Base-by-base conservation (phyloP, 2,888 invertebrate genomes). In the Merodon equestris region DNA sequence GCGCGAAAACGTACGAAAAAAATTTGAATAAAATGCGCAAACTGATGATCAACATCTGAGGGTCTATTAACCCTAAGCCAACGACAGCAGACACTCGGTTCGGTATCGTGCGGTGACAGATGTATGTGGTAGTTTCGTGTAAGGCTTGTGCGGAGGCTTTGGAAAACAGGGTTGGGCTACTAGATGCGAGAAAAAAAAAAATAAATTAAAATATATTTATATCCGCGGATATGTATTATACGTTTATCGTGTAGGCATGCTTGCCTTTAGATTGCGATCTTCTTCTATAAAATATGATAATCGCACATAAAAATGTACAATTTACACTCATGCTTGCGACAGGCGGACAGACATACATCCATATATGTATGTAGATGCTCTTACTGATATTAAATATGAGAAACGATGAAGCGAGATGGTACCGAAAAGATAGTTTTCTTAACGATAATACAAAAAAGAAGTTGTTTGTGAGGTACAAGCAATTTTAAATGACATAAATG, bases 211-310 rank as follows among this genome's bases (percentile, higher is more conserved):
- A 66, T 34, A 47, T 45, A 66, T 67, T 27, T 27, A 58, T 53
- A 66, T 50, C 57, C 40, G 42, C 54, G 56, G 42, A 73, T 57
- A 45, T 7, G 7, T 27, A 27, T 12, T 72, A 61, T 72, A 66
- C 66, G 67, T 68, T 72, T 72, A 36, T 72, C 72, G 63, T 72
- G 67, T 72, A 68, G 77, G 77, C 54, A 77, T 72, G 72, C 44
- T 53, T 72, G 77, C 57, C 72, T 27, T 27, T 57, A 77, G 77
- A 77, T 77, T 72, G 67, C 72, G 72, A 77, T 77, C 67, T 77
- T 77, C 61, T 77, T 63, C 72, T 63, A 70, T 70, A 75, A 70
- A 61, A 71, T 76, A 77, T 77, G 77, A 77, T 77, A 77, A 75
- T 75, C 57, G 63, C 61, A 56, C 63, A 77, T 77, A 67, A 72